A percentile compares a stretch with the other conserved stretches of the same genome.
Evolutionary conservation across 2,113 vertebrate species (phyloP).

Genomic region (Eclectus roratus): DNA sequence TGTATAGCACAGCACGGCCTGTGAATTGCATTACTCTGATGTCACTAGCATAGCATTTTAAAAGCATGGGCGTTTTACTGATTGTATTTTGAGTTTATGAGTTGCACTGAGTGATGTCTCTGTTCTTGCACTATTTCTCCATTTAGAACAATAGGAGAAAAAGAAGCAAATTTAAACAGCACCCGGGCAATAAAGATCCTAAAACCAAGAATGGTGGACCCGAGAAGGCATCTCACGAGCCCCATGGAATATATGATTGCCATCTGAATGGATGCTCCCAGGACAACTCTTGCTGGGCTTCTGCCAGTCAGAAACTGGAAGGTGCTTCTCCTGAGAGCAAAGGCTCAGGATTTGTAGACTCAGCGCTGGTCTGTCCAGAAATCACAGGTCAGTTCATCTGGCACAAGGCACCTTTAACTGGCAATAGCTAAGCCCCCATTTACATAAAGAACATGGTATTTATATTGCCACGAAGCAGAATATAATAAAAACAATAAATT

Average conservation of each 20-base stretch:
- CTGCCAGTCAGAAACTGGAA: constrained; percentile 54
- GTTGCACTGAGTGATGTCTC: neutral
- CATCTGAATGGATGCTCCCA: constrained; percentile 54
- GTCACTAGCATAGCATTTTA: neutral
- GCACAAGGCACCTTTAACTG: neutral
- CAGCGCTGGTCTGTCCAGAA: neutral
- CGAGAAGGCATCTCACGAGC: constrained; percentile 42
- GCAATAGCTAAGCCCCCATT: neutral
- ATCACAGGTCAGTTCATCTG: constrained; percentile 66
- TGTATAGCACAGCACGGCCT: neutral
- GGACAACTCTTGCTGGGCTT: constrained; percentile 49
- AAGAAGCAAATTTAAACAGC: constrained; percentile 81
- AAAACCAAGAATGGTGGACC: constrained; percentile 61
- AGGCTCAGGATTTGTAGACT: constrained; percentile 24
- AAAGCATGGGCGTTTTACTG: neutral
- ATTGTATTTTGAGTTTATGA: neutral
- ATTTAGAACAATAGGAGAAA: constrained; percentile 79
- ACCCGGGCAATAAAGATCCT: constrained; percentile 71
- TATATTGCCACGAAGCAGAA: neutral
- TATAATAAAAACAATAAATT: neutral
- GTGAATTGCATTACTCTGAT: neutral
- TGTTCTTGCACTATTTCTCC: neutral
- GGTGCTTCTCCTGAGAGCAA: constrained; percentile 44
- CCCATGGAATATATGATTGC: constrained; percentile 22
- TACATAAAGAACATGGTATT: neutral